Percentiles rank a stretch among this genome's conserved stretches.
phyloP scores from a whole-genome alignment of 2,888 invertebrate species.

The Cephonodes hylas region DNA sequence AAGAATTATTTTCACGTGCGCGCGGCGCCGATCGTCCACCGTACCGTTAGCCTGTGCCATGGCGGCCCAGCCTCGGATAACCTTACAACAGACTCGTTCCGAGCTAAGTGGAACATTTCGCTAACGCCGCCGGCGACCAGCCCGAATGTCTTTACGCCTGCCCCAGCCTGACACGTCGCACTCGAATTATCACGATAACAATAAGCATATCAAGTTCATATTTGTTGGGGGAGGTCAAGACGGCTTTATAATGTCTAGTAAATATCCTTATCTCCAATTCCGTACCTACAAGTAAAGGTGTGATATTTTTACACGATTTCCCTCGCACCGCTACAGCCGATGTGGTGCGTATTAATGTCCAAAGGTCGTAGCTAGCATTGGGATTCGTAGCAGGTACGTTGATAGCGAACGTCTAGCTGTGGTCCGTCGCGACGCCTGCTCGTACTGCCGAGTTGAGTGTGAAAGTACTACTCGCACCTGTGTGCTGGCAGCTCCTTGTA shows the following conservation, averaged over 20 bases:
- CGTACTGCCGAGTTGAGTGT: not conserved
- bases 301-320: no score
- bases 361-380: not conserved
- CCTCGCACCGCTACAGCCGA: not conserved
- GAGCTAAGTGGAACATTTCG: slow-evolving; percentile 56
- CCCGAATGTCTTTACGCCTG: slow-evolving; percentile 12
- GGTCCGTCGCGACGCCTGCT: not conserved
- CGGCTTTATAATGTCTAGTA: not conserved
- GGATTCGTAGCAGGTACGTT: not conserved
- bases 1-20: slow-evolving; percentile 81
- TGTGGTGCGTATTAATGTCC: not conserved
- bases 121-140: not conserved
- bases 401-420: not conserved
- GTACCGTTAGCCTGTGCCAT: slow-evolving; percentile 66
- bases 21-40: slow-evolving; percentile 48
- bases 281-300: no score
- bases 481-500: not conserved
- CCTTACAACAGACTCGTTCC: slow-evolving; percentile 48
- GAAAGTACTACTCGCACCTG: slow-evolving; percentile 3
- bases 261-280: not conserved
- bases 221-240: slow-evolving; percentile 15
- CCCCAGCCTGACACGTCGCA: not conserved
- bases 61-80: slow-evolving; percentile 49
- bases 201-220: slow-evolving; percentile 4
- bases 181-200: slow-evolving; percentile 1